Conservation (phyloP, 1,140 invertebrate species). For the Pentalonia nigronervosa region DNA sequence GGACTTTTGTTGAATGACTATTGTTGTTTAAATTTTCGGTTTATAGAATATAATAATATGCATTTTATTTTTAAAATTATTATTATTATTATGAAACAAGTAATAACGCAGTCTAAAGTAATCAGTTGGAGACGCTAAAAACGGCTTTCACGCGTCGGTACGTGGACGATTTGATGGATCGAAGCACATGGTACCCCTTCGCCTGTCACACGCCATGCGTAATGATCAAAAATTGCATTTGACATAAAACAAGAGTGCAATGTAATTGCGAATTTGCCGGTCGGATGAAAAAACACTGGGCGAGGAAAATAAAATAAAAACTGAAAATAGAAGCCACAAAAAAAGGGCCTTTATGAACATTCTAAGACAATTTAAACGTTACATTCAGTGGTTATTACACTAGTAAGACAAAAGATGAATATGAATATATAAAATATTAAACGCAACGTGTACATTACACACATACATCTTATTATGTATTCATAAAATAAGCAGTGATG, state of each 20-base stretch:
- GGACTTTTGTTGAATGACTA: neutral
- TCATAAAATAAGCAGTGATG: neutral
- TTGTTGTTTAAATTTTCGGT: neutral
- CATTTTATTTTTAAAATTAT: neutral
- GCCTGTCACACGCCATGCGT: slow-evolving; percentile 37
- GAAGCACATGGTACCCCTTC: slow-evolving; percentile 40
- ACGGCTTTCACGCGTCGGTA: slow-evolving; percentile 36
- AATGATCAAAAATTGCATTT: slow-evolving; percentile 57
- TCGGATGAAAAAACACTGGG: neutral
- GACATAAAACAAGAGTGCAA: slow-evolving; percentile 52
- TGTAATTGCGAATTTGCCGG: slow-evolving; percentile 30
- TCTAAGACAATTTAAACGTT: neutral
- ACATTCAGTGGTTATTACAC: neutral
- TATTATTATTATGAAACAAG: neutral
- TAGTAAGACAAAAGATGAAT: neutral
- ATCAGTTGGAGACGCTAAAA: neutral
- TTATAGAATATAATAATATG: neutral
- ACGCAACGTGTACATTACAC: neutral
- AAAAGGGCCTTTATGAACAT: neutral
- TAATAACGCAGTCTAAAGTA: neutral
- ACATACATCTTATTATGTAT: neutral
- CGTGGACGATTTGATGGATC: slow-evolving; percentile 50
- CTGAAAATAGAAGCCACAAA: neutral
- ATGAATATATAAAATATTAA: neutral
- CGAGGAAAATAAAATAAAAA: slow-evolving; percentile 11